These are phyloP conservation scores for Tholera decimalis DNA, from an alignment of 2,888 invertebrate genomes.

Conservation along the genomic window DNA sequence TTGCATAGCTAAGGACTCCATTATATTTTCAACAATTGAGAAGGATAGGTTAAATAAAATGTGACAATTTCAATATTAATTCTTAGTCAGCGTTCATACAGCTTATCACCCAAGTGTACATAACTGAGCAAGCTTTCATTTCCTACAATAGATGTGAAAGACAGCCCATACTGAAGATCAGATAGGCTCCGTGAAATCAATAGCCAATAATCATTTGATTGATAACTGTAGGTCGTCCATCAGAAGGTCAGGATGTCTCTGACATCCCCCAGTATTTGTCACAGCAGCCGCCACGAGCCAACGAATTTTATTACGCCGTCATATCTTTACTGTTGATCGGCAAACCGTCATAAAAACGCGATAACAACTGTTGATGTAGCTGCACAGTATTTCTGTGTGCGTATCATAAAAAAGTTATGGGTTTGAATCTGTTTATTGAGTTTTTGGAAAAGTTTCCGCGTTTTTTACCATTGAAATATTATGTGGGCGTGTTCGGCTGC, in stretches of 20 bases:
- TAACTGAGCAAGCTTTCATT: neutral
- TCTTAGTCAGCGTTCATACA: neutral
- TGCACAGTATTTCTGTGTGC: conserved; percentile 65
- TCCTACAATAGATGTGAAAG: conserved; percentile 14
- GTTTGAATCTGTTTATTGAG: conserved; percentile 62
- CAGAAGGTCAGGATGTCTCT: conserved; percentile 43
- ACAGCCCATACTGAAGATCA: neutral
- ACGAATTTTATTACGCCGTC: conserved; percentile 60
- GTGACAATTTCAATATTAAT: neutral
- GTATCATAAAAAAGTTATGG: conserved; percentile 62
- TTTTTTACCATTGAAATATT: conserved; percentile 39
- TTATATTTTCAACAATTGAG: neutral
- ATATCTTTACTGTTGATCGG: conserved; percentile 85
- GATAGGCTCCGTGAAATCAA: conserved; percentile 33
- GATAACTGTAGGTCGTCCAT: conserved; percentile 46
- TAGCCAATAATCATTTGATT: conserved; percentile 52
- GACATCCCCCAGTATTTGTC: conserved; percentile 39
- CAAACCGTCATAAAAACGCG: conserved; percentile 80
- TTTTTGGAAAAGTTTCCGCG: conserved; percentile 53
- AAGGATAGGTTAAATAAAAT: no score
- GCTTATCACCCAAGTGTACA: neutral
- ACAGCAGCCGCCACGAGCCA: conserved; percentile 33
- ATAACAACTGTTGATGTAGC: conserved; percentile 80
- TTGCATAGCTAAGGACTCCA: neutral
- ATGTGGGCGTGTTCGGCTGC: conserved; percentile 24